phyloP scores from a whole-genome alignment of 2,113 vertebrate species.

The Phainopepla nitens region DNA sequence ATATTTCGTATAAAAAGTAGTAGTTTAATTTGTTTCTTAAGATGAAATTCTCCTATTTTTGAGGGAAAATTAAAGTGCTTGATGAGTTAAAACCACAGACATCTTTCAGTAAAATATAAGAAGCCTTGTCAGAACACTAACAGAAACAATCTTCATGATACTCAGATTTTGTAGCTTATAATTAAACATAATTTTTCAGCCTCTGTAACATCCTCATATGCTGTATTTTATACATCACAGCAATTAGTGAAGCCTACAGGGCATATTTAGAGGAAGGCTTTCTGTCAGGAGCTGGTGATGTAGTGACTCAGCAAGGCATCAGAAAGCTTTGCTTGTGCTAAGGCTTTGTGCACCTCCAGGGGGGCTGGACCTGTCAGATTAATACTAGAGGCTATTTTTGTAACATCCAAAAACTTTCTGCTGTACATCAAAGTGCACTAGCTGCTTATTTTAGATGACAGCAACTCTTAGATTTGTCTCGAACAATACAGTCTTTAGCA shows the following conservation, averaged over 20 bases:
- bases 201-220: not conserved
- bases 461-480: not conserved
- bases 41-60: not conserved
- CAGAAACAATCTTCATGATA: not conserved
- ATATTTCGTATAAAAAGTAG: slow-evolving; percentile 4
- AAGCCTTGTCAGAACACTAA: not conserved
- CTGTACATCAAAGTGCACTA: not conserved
- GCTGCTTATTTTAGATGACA: slow-evolving; percentile 30
- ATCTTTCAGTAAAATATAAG: not conserved
- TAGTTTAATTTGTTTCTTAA: slow-evolving; percentile 11
- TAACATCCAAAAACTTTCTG: slow-evolving; percentile 1
- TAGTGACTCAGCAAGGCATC: slow-evolving; percentile 44
- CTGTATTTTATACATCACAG: not conserved
- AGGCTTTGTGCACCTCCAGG: not conserved
- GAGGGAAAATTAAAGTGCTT: not conserved
- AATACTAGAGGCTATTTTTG: slow-evolving; percentile 9
- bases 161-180: not conserved
- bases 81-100: not conserved
- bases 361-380: not conserved
- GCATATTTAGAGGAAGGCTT: not conserved
- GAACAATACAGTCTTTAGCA: slow-evolving; percentile 9
- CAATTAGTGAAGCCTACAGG: not conserved
- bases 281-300: not conserved
- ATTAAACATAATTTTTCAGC: not conserved
- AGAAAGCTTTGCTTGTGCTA: not conserved